Percentiles rank a stretch among this genome's conserved stretches.
Conservation (phyloP, 92 coral and sea anemone genomes). For the Paragorgia papillata region DNA sequence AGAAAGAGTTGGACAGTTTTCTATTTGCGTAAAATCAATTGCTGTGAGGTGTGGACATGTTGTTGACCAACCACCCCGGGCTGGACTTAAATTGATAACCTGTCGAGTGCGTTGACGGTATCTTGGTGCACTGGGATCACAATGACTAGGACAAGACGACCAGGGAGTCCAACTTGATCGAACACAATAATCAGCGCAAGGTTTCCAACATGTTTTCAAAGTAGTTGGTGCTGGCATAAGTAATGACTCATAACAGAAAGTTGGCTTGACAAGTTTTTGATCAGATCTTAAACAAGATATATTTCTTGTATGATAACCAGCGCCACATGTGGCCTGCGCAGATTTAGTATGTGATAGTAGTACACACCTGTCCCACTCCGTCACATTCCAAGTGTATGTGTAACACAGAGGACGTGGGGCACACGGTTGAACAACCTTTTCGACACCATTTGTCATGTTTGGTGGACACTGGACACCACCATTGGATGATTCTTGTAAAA, state of each 20-base stretch:
- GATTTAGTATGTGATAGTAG: constrained; percentile 10
- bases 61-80: constrained; percentile 30
- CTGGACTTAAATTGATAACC: constrained; percentile 34
- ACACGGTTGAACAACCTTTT: constrained; percentile 2
- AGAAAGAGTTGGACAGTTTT: constrained; percentile 1
- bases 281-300: constrained; percentile 30
- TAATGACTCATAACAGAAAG: background rate
- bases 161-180: constrained; percentile 29
- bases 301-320: constrained; percentile 27
- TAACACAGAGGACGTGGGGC: constrained; percentile 1
- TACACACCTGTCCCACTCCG: background rate
- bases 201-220: constrained; percentile 28
- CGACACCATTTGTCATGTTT: background rate
- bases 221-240: constrained; percentile 9
- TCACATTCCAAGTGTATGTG: constrained; percentile 12
- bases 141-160: constrained; percentile 17
- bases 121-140: background rate
- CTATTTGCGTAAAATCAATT: constrained; percentile 13
- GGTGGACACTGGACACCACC: constrained; percentile 2
- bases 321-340: constrained; percentile 4
- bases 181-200: constrained; percentile 20
- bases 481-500: background rate
- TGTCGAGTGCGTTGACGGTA: constrained; percentile 6
- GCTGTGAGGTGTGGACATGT: constrained; percentile 30
- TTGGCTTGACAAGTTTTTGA: background rate